Evolutionary conservation across 2,888 invertebrate species (phyloP).

Genomic region (Epinotia bilunana): DNA sequence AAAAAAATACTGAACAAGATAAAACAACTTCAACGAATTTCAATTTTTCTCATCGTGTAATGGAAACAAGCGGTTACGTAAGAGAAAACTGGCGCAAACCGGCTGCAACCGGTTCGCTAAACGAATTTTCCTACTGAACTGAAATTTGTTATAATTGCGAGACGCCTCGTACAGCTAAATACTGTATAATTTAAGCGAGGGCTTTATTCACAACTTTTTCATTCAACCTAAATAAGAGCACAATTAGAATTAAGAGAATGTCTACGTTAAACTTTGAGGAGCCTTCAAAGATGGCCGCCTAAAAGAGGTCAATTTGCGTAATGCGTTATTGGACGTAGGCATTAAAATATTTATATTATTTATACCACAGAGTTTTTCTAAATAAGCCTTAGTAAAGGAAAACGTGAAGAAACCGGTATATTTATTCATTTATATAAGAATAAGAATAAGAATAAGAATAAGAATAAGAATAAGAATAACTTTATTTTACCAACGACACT

Average conservation of each 20-base stretch:
- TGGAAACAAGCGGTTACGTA: slow-evolving; percentile 38
- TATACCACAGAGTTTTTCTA: neutral
- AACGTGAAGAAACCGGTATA: too few species aligned
- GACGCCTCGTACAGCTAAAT: slow-evolving; percentile 31
- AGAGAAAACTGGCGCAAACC: slow-evolving; percentile 40
- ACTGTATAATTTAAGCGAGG: slow-evolving; percentile 34
- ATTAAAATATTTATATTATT: neutral
- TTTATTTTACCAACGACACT: too few species aligned
- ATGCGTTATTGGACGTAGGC: too few species aligned
- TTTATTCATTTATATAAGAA: too few species aligned
- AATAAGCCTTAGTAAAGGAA: too few species aligned
- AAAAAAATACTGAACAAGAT: too few species aligned
- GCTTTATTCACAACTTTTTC: slow-evolving; percentile 22
- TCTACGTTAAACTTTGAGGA: neutral
- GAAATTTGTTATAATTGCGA: slow-evolving; percentile 45
- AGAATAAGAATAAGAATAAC: too few species aligned
- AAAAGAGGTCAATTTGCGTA: neutral
- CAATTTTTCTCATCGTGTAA: neutral
- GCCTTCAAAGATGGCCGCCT: neutral
- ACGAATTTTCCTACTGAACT: slow-evolving; percentile 44
- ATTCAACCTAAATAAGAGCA: slow-evolving; percentile 7
- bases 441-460: too few species aligned
- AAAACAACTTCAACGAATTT: neutral
- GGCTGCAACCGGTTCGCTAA: slow-evolving; percentile 41
- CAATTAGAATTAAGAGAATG: slow-evolving; percentile 6